A percentile compares a stretch with the other conserved stretches of the same genome.
phyloP scores from a whole-genome alignment of 1,140 invertebrate genomes.

The Drosophila melanica region DNA sequence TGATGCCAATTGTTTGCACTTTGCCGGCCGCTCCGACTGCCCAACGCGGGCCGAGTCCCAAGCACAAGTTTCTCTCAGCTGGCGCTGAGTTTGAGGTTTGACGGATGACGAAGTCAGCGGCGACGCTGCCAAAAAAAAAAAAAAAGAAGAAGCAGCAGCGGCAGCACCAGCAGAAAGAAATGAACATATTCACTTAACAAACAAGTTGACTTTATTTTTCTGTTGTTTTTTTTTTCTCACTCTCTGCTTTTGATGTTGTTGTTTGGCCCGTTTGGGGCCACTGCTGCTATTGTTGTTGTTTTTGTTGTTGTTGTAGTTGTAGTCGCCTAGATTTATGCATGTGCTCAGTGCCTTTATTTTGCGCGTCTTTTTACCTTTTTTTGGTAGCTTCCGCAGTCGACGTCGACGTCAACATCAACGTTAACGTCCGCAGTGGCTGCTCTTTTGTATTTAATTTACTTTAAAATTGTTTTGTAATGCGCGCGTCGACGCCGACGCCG shows the following conservation, averaged over 20 bases:
- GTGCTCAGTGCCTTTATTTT: conserved; percentile 45
- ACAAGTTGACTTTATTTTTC: conserved; percentile 79
- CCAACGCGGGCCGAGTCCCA: conserved; percentile 52
- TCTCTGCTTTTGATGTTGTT: conserved; percentile 57
- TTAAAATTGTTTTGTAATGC: conserved; percentile 82
- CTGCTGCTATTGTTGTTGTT: background rate
- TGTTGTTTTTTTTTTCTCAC: conserved; percentile 3
- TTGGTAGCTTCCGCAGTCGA: conserved; percentile 64
- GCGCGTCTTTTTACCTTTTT: conserved; percentile 55
- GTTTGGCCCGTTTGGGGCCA: conserved; percentile 41
- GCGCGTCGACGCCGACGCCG: conserved; percentile 45
- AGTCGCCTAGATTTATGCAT: conserved; percentile 70
- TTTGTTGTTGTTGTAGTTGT: conserved; percentile 26
- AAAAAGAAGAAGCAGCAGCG: conserved; percentile 36
- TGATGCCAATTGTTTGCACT: conserved; percentile 74
- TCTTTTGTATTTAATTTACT: conserved; percentile 71
- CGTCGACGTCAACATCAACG: conserved; percentile 11
- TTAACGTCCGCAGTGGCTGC: conserved; percentile 7
- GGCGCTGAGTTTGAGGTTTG: conserved; percentile 6
- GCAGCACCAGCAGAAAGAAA: conserved; percentile 41
- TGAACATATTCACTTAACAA: conserved; percentile 80
- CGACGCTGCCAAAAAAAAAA: conserved; percentile 64
- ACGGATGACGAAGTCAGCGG: conserved; percentile 4
- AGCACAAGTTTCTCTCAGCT: conserved; percentile 58
- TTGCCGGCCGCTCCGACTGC: conserved; percentile 12